Percentiles rank a stretch among this genome's conserved stretches.
phyloP scores from a whole-genome alignment of 2,797 vertebrate species.

The Dryobates pubescens region DNA sequence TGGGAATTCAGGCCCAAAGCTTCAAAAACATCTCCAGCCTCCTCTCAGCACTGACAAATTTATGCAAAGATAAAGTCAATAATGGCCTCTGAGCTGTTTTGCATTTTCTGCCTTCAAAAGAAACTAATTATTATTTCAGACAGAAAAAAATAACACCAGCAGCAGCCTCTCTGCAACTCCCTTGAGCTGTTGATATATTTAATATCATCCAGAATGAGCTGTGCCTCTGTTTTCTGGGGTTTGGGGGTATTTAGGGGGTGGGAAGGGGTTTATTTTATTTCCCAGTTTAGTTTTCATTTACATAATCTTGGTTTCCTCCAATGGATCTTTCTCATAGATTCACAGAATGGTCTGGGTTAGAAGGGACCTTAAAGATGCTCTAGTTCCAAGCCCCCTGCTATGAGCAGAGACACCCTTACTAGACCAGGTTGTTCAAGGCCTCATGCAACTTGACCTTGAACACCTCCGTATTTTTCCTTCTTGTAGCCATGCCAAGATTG shows the following conservation, averaged over 20 bases:
- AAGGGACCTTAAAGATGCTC: too few relatives aligned
- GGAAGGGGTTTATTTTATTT: not conserved
- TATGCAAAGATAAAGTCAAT: not conserved
- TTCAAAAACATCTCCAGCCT: not conserved
- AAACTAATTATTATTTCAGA: constrained; percentile 40
- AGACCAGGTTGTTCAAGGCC: too few relatives aligned
- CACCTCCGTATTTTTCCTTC: not conserved
- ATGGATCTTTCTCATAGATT: not conserved
- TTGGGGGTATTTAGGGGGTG: not conserved
- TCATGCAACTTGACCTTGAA: too few relatives aligned
- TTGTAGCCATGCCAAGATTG: not conserved
- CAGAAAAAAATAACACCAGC: not conserved
- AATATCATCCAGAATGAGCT: not conserved
- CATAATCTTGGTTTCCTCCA: not conserved
- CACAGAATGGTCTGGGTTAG: too few relatives aligned
- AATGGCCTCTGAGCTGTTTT: not conserved
- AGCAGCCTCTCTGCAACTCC: not conserved
- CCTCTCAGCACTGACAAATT: not conserved
- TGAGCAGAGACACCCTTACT: too few relatives aligned
- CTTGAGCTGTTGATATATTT: not conserved
- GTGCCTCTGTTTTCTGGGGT: not conserved
- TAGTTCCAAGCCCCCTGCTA: too few relatives aligned
- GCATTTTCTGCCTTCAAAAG: constrained; percentile 16
- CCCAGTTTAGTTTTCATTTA: not conserved
- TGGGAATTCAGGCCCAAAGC: not conserved